A percentile compares a stretch with the other conserved stretches of the same genome.
phyloP scores from a whole-genome alignment of 2,888 invertebrate genomes.

The Homarus gammarus region DNA sequence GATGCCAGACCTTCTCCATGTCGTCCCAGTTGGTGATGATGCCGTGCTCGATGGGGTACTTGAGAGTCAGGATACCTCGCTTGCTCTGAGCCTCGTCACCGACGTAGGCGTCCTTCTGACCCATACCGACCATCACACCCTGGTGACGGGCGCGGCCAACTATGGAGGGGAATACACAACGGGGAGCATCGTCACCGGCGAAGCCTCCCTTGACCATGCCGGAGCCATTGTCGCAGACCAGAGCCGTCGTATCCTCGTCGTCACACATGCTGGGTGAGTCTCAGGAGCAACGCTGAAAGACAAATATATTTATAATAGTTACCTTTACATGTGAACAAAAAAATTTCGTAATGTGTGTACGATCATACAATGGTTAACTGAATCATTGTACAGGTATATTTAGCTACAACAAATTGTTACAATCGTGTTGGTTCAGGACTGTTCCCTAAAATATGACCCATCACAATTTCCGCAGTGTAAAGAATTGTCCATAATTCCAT shows the following conservation, averaged over 20 bases:
- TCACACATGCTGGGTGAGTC: conserved; percentile 27
- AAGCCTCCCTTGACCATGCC: conserved; percentile 75
- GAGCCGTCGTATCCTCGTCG: conserved; percentile 38
- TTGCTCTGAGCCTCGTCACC: conserved; percentile 91
- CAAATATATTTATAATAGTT: too few relatives aligned
- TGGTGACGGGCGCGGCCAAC: conserved; percentile 74
- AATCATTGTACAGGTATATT: too few relatives aligned
- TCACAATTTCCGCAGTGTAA: too few relatives aligned
- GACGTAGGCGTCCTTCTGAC: conserved; percentile 76
- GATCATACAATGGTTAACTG: too few relatives aligned
- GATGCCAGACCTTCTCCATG: conserved; percentile 99
- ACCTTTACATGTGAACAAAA: too few relatives aligned
- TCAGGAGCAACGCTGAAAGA: too few relatives aligned
- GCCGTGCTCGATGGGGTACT: conserved; percentile 82
- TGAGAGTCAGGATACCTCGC: conserved; percentile 82
- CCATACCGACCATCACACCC: conserved; percentile 75
- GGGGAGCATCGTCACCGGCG: conserved; percentile 73
- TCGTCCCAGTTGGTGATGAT: conserved; percentile 96
- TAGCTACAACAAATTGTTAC: too few relatives aligned
- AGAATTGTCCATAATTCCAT: too few relatives aligned
- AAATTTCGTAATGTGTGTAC: too few relatives aligned
- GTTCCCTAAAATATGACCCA: too few relatives aligned
- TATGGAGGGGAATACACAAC: conserved; percentile 71
- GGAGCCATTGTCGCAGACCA: conserved; percentile 74
- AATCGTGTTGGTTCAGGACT: too few relatives aligned